Percentiles rank a stretch among this genome's conserved stretches.
Evolutionary conservation across 2,888 invertebrate genomes (phyloP).

Genomic region (Lutraria lutraria): DNA sequence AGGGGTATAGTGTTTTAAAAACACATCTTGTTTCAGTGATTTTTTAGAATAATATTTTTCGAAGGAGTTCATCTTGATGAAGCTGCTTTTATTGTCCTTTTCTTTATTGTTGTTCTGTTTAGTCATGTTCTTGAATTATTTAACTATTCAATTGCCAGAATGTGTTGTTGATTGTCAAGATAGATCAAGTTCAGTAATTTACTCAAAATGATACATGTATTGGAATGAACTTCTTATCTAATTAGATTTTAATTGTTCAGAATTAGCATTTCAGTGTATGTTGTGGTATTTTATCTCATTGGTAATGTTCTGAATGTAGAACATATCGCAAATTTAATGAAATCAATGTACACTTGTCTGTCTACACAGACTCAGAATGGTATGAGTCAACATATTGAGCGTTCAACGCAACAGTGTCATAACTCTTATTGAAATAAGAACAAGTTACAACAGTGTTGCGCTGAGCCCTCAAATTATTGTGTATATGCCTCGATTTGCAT

Average conservation of each 20-base stretch:
- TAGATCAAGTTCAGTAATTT: background rate
- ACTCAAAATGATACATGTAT: background rate
- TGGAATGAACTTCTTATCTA: background rate
- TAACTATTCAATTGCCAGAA: background rate
- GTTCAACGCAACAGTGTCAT: no score
- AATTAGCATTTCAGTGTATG: background rate
- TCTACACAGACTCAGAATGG: background rate
- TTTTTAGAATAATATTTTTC: no score
- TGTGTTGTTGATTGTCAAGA: background rate
- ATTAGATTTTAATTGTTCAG: background rate
- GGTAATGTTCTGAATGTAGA: slow-evolving; percentile 3
- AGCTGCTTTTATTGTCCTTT: no score
- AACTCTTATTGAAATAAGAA: no score
- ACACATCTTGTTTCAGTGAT: no score
- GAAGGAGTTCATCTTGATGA: no score
- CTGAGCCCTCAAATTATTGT: no score
- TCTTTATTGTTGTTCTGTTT: no score
- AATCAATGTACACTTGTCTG: background rate
- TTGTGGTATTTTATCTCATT: background rate
- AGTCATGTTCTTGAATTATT: no score
- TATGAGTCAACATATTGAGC: background rate
- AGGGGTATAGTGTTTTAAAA: no score
- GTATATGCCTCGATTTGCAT: no score
- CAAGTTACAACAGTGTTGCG: no score
- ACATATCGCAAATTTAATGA: background rate